Percentiles rank a stretch among this genome's conserved stretches.
Conservation (phyloP, 2,888 invertebrate genomes). For the Ormyrus pomaceus region DNA sequence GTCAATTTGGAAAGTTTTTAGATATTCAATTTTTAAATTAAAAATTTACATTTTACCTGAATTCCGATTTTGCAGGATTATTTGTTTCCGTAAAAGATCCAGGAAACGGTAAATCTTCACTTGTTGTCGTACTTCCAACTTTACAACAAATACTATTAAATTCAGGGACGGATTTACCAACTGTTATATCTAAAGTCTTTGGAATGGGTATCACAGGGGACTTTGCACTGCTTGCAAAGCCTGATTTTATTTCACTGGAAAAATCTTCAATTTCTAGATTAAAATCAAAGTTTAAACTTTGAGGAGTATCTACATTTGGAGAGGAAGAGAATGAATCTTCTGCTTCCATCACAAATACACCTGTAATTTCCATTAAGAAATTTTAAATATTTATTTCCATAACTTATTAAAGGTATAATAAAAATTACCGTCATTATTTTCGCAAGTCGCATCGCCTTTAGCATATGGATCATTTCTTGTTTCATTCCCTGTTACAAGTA, state of each 20-base stretch:
- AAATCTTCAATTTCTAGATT: conserved; percentile 76
- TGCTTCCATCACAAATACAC: conserved; percentile 86
- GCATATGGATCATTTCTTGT: conserved; percentile 60
- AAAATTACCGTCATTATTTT: conserved; percentile 74
- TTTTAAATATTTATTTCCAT: too few relatives aligned
- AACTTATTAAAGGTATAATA: neutral
- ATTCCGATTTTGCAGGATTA: conserved; percentile 29
- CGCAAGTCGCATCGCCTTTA: conserved; percentile 60
- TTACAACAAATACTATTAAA: conserved; percentile 80
- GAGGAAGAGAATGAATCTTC: conserved; percentile 76
- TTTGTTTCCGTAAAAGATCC: conserved; percentile 55
- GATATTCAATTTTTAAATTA: too few relatives aligned
- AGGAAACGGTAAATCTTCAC: conserved; percentile 67
- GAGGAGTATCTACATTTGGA: conserved; percentile 77
- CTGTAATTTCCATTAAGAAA: conserved; percentile 61
- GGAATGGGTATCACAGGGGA: conserved; percentile 87
- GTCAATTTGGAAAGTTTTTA: neutral
- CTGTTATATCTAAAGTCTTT: conserved; percentile 75
- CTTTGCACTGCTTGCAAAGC: conserved; percentile 72
- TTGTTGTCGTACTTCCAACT: conserved; percentile 80
- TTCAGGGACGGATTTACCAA: conserved; percentile 77
- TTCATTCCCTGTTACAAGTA: conserved; percentile 63
- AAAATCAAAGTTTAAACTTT: conserved; percentile 76
- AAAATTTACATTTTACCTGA: conserved; percentile 18
- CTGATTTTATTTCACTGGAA: conserved; percentile 73